Percentiles rank a stretch among this genome's conserved stretches.
Evolutionary conservation across 2,888 invertebrate species (phyloP).

Genomic region (Tenthredo scrophulariae): DNA sequence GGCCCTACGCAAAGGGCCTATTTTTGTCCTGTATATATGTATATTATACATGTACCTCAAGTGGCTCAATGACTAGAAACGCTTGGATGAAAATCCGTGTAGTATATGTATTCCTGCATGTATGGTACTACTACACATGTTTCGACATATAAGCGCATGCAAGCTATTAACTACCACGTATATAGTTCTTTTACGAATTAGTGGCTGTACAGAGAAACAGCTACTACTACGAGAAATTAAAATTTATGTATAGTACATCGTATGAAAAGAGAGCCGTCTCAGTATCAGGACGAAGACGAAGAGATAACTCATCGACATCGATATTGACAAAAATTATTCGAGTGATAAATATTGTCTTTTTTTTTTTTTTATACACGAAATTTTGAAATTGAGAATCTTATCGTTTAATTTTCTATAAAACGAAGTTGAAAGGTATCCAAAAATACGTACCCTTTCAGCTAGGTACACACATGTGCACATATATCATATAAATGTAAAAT

Average conservation of each 20-base stretch:
- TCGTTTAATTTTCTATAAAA: not conserved
- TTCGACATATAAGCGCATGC: slow-evolving; percentile 13
- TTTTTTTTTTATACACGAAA: not conserved
- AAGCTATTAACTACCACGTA: not conserved
- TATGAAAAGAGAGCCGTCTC: not conserved
- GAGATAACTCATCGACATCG: not conserved
- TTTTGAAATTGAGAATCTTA: too few relatives aligned
- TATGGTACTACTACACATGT: not conserved
- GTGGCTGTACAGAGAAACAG: not conserved
- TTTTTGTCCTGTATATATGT: slow-evolving; percentile 15
- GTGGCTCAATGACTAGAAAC: slow-evolving; percentile 29
- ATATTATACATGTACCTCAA: not conserved
- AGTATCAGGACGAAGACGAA: not conserved
- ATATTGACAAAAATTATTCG: not conserved
- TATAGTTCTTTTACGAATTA: not conserved
- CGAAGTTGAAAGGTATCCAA: not conserved
- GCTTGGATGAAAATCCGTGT: slow-evolving; percentile 22
- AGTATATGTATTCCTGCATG: not conserved
- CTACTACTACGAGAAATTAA: not conserved
- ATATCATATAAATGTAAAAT: not conserved
- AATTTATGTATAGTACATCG: not conserved
- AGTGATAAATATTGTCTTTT: not conserved
- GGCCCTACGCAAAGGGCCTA: slow-evolving; percentile 45
- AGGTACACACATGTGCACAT: not conserved
- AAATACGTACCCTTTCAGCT: not conserved